These are phyloP conservation scores for Pelodytes ibericus DNA, from an alignment of 2,797 vertebrate species.

Conservation along the genomic window DNA sequence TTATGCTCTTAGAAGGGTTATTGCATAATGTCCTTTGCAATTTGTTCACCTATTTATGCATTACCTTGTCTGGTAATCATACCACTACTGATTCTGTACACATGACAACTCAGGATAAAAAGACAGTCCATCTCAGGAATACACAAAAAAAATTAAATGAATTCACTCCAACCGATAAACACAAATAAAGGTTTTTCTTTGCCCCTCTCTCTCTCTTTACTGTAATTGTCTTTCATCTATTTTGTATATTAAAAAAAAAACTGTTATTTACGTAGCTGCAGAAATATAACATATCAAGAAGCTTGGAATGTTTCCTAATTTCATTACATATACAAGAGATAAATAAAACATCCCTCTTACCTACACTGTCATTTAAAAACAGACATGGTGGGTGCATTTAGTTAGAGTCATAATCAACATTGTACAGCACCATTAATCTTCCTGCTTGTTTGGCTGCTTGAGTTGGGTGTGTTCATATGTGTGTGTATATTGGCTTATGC, in stretches of 20 bases:
- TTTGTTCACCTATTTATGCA: conserved; percentile 67
- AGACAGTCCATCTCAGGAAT: conserved; percentile 56
- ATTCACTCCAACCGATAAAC: conserved; percentile 22
- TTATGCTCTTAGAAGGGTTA: conserved; percentile 67
- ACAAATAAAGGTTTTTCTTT: conserved; percentile 35
- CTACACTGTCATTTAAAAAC: conserved; percentile 60
- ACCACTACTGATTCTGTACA: conserved; percentile 66
- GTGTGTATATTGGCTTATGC: conserved; percentile 65
- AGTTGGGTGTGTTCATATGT: conserved; percentile 40
- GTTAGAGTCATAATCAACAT: conserved; percentile 59
- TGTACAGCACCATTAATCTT: conserved; percentile 60
- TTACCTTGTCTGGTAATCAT: conserved; percentile 70
- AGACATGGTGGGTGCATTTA: conserved; percentile 58
- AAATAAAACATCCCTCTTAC: conserved; percentile 61
- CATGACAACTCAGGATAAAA: conserved; percentile 65
- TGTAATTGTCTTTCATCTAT: conserved; percentile 42
- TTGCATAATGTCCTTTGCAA: conserved; percentile 67
- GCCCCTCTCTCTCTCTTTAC: conserved; percentile 25
- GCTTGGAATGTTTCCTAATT: conserved; percentile 36
- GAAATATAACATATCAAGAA: conserved; percentile 32
- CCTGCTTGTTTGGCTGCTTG: conserved; percentile 43
- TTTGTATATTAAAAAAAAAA: conserved; percentile 30
- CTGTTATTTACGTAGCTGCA: conserved; percentile 38
- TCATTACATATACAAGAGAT: conserved; percentile 61
- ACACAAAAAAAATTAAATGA: conserved; percentile 55